These are phyloP conservation scores for Paragorgia papillata DNA, from an alignment of 92 coral and sea anemone species.

Conservation along the genomic window DNA sequence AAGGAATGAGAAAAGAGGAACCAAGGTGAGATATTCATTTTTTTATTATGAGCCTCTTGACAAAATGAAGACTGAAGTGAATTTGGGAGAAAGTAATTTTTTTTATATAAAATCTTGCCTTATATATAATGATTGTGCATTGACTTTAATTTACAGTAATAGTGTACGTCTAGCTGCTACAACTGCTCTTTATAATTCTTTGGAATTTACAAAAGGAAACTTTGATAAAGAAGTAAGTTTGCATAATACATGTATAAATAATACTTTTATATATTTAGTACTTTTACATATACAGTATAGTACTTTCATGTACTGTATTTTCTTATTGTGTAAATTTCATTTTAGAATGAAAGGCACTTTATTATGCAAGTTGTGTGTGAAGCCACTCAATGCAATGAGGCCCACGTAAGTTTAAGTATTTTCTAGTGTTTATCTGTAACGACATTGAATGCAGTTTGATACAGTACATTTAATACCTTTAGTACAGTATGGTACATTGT, in stretches of 20 bases:
- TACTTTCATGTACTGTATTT: too few species aligned
- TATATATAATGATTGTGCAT: too few species aligned
- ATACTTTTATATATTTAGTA: too few species aligned
- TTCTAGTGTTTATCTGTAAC: background rate
- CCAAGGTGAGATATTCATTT: slow-evolving; percentile 63
- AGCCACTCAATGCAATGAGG: slow-evolving; percentile 80
- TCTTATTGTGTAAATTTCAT: too few species aligned
- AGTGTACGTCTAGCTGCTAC: slow-evolving; percentile 89
- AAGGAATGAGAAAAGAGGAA: slow-evolving; percentile 93
- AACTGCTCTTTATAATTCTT: slow-evolving; percentile 87
- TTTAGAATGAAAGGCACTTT: slow-evolving; percentile 71
- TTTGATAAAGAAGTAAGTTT: slow-evolving; percentile 83
- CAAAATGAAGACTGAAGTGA: too few species aligned
- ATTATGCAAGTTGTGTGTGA: slow-evolving; percentile 97
- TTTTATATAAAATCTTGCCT: too few species aligned
- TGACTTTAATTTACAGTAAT: slow-evolving; percentile 43
- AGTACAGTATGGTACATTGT: too few species aligned
- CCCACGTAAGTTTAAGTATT: slow-evolving; percentile 42
- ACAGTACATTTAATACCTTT: too few species aligned
- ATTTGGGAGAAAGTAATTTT: too few species aligned
- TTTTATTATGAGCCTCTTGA: background rate
- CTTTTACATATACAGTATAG: too few species aligned
- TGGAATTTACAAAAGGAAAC: slow-evolving; percentile 94
- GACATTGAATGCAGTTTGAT: background rate
- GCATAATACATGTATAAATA: too few species aligned